Conservation (phyloP, 2,888 invertebrate genomes). For the Melieria crassipennis region DNA sequence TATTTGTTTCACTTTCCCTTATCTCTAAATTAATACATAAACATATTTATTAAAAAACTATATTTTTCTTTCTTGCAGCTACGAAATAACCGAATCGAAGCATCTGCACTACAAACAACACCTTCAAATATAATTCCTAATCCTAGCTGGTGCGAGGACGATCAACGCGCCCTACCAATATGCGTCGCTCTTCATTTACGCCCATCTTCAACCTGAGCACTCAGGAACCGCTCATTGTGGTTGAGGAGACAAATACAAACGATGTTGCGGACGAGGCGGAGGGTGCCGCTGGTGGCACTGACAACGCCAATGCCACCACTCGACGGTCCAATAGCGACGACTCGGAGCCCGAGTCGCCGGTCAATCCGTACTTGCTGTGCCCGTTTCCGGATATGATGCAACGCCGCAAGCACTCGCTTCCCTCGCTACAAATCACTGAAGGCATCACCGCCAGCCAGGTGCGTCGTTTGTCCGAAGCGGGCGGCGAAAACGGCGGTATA, state of each 20-base stretch:
- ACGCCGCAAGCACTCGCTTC: conserved; percentile 83
- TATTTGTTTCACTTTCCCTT: no score
- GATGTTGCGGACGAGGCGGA: conserved; percentile 76
- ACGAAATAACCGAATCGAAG: no score
- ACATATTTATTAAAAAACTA: no score
- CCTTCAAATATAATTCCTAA: no score
- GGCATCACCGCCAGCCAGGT: conserved; percentile 90
- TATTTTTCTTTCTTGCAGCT: no score
- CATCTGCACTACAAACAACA: no score
- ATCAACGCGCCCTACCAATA: conserved; percentile 49
- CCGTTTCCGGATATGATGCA: conserved; percentile 81
- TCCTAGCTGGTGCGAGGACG: neutral
- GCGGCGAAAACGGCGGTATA: conserved; percentile 77
- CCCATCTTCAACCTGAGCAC: conserved; percentile 69
- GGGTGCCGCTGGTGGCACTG: conserved; percentile 72
- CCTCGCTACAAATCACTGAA: conserved; percentile 84
- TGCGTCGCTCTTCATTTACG: conserved; percentile 78
- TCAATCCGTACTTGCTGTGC: conserved; percentile 83
- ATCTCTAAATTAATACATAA: no score
- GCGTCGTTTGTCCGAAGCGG: conserved; percentile 81
- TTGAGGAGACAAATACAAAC: conserved; percentile 77
- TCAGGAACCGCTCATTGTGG: conserved; percentile 84
- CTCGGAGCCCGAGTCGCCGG: conserved; percentile 80
- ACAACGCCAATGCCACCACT: conserved; percentile 68
- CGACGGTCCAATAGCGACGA: conserved; percentile 67